A percentile compares a stretch with the other conserved stretches of the same genome.
phyloP scores from a whole-genome alignment of 2,797 vertebrate genomes.

The Poecilia velifera region DNA sequence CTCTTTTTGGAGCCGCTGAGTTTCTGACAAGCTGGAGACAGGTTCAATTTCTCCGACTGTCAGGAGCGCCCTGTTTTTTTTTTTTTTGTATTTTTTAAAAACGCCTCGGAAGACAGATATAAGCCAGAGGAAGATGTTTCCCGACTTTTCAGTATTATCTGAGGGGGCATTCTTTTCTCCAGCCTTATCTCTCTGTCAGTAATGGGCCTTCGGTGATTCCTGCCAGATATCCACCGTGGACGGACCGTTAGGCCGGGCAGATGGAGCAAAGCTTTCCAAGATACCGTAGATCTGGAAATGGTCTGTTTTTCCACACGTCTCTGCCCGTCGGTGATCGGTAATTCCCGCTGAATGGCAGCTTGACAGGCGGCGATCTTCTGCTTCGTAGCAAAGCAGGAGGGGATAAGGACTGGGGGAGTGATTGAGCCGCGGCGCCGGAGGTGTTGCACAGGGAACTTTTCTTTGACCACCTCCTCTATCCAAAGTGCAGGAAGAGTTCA shows the following conservation, averaged over 20 bases:
- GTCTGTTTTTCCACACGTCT: slow-evolving; percentile 54
- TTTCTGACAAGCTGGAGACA: slow-evolving; percentile 74
- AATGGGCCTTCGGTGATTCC: slow-evolving; percentile 73
- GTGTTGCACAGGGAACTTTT: slow-evolving; percentile 57
- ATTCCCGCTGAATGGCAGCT: slow-evolving; percentile 66
- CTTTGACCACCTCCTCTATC: slow-evolving; percentile 60
- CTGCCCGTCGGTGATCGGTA: slow-evolving; percentile 55
- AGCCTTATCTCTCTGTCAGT: slow-evolving; percentile 73
- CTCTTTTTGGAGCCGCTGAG: slow-evolving; percentile 67
- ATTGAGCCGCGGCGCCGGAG: slow-evolving; percentile 27
- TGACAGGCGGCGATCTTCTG: slow-evolving; percentile 52
- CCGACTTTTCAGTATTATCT: slow-evolving; percentile 68
- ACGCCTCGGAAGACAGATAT: slow-evolving; percentile 65
- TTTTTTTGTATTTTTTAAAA: slow-evolving; percentile 46
- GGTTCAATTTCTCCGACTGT: slow-evolving; percentile 77
- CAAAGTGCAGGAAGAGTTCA: slow-evolving; percentile 48
- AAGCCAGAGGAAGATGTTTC: slow-evolving; percentile 71
- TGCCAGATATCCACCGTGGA: slow-evolving; percentile 66
- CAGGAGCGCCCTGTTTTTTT: slow-evolving; percentile 65
- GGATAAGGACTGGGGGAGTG: slow-evolving; percentile 11
- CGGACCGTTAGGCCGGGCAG: slow-evolving; percentile 61
- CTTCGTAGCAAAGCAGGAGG: slow-evolving; percentile 23
- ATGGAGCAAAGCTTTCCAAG: slow-evolving; percentile 56
- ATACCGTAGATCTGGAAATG: slow-evolving; percentile 52
- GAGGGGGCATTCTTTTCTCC: slow-evolving; percentile 63